Conservation (phyloP, 2,888 invertebrate species). For the Phortica magna region DNA sequence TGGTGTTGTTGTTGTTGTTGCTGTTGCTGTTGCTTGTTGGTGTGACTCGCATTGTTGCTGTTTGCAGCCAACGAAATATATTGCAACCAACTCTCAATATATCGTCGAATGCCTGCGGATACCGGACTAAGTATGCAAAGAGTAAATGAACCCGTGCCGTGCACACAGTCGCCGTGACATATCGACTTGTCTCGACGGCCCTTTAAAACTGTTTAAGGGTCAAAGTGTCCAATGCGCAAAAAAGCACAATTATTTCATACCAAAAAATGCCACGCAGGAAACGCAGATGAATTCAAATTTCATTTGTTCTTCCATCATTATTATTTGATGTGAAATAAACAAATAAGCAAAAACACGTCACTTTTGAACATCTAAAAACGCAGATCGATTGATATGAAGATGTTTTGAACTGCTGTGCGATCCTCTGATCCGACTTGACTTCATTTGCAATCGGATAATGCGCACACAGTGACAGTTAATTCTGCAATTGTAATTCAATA, state of each 20-base stretch:
- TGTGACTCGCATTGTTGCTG: constrained; percentile 34
- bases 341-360: too few species aligned
- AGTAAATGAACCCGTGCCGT: constrained; percentile 39
- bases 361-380: too few species aligned
- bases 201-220: not conserved
- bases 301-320: too few species aligned
- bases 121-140: constrained; percentile 72
- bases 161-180: too few species aligned
- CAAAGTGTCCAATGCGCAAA: too few species aligned
- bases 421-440: not conserved
- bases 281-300: too few species aligned
- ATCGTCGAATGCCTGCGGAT: constrained; percentile 71
- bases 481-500: constrained; percentile 77
- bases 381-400: too few species aligned
- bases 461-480: constrained; percentile 75
- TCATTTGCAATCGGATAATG: not conserved
- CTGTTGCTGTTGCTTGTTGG: constrained; percentile 50
- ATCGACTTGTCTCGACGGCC: not conserved
- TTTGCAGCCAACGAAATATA: constrained; percentile 63
- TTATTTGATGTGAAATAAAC: too few species aligned
- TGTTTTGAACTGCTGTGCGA: not conserved
- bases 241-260: too few species aligned
- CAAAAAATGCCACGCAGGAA: too few species aligned
- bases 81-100: constrained; percentile 74
- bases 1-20: constrained; percentile 38